phyloP scores from a whole-genome alignment of 2,113 vertebrate species.

The Monarcha castaneiventris region DNA sequence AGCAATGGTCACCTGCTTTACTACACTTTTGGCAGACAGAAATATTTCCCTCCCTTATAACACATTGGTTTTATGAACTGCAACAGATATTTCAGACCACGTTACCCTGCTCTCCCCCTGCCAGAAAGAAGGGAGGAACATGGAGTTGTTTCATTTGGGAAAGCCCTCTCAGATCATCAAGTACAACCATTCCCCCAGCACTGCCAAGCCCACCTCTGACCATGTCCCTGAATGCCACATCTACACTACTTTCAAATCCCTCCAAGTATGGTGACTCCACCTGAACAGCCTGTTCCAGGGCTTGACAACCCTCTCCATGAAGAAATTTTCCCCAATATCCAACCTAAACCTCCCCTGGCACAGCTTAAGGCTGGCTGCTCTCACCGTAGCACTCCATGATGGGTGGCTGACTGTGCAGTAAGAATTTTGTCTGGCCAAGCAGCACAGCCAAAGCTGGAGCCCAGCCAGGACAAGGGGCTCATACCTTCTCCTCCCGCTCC shows the following conservation, averaged over 20 bases:
- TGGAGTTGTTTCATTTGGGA: background rate
- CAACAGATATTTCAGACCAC: background rate
- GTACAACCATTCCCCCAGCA: background rate
- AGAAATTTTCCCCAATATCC: background rate
- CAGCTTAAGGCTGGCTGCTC: background rate
- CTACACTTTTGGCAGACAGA: background rate
- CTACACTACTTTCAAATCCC: background rate
- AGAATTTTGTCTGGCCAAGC: background rate
- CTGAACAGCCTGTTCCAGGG: background rate
- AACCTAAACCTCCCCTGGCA: background rate
- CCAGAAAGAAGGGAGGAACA: background rate
- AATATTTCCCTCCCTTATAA: background rate
- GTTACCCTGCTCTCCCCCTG: background rate
- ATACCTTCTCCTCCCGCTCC: background rate
- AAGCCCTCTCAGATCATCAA: background rate
- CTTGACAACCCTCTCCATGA: background rate
- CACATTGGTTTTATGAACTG: background rate
- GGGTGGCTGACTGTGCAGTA: fast-evolving
- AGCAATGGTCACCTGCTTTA: background rate
- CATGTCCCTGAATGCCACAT: background rate
- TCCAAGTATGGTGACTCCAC: background rate
- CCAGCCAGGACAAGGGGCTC: background rate
- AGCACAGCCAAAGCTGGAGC: background rate
- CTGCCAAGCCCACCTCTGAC: background rate
- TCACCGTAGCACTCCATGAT: fast-evolving